Evolutionary conservation across 1,140 invertebrate species (phyloP), one percentile per base, ranked within the genome.

Genomic region (Eufriesea mexicana): DNA sequence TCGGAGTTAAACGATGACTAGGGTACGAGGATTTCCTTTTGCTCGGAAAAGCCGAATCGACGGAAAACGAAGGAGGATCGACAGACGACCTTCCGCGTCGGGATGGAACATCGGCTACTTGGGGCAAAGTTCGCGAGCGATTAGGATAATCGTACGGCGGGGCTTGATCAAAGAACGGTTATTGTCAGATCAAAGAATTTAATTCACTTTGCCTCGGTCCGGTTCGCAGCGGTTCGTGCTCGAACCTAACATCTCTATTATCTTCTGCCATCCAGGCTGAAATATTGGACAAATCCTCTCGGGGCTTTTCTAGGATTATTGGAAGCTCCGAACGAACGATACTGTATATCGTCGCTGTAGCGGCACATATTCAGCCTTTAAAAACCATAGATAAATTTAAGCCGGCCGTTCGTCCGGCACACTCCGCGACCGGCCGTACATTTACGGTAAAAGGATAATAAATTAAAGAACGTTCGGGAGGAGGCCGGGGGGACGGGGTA

Each of bases 201-300:
- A 79, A 86, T 87, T 87, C 81, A 79, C 80, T 87, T 86, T 70
- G 76, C 82, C 35, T 45, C 67, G 47, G 57, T 73, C 49, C 49
- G 51, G 45, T 66, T 57, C 55, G 51, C 57, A 20, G 28, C 72
- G 67, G 25, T 79, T 49, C 68, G 59, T 23, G 78, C 49, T 47
- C 35, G 73, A 86, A 77, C 67, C 80, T 83, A 83, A 71, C 86
- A 25, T 66, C 75, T 86, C 79, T 68, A 86, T 86, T 84, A 87
- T 87, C 77, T 77, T 87, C 66, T 71, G 72, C 72, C 71, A 61
- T 76, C 76, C 64, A 42, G 61, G 73, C 79, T 87, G 85, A 87
- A 87, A 87, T 87, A 87, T 87, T 87, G 82, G 72, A 80, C 82
- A 84, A 87, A 87, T 87, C 85, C 85, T 87, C 82, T 9, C 51